phyloP scores from a whole-genome alignment of 2,113 vertebrate genomes.

The Saguinus imperator region DNA sequence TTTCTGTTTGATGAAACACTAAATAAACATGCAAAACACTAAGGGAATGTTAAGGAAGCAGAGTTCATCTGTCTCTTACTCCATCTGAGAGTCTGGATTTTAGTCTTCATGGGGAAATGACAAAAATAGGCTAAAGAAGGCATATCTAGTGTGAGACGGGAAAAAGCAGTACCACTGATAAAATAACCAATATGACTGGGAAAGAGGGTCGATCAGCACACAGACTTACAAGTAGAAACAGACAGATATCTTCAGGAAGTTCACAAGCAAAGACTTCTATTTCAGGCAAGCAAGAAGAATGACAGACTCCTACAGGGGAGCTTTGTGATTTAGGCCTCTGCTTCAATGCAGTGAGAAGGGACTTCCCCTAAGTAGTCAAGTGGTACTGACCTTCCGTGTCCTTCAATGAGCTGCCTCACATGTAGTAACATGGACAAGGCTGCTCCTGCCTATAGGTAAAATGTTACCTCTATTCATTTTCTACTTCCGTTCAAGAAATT shows the following conservation, averaged over 20 bases:
- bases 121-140: background rate
- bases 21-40: background rate
- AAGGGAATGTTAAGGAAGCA: background rate
- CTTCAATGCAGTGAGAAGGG: background rate
- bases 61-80: background rate
- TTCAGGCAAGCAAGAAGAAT: background rate
- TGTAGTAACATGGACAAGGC: background rate
- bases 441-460: background rate
- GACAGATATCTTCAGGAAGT: background rate
- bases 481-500: background rate
- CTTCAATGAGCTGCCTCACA: background rate
- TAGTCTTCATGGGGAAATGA: background rate
- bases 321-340: background rate
- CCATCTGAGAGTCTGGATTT: background rate
- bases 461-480: background rate
- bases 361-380: background rate
- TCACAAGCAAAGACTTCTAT: background rate
- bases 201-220: background rate
- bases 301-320: fast-evolving
- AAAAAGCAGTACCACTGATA: background rate
- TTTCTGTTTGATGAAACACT: background rate
- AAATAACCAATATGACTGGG: background rate
- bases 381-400: background rate
- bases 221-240: background rate
- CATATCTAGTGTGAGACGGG: background rate